phyloP scores from a whole-genome alignment of 2,797 vertebrate species.

The Mergus octosetaceus region DNA sequence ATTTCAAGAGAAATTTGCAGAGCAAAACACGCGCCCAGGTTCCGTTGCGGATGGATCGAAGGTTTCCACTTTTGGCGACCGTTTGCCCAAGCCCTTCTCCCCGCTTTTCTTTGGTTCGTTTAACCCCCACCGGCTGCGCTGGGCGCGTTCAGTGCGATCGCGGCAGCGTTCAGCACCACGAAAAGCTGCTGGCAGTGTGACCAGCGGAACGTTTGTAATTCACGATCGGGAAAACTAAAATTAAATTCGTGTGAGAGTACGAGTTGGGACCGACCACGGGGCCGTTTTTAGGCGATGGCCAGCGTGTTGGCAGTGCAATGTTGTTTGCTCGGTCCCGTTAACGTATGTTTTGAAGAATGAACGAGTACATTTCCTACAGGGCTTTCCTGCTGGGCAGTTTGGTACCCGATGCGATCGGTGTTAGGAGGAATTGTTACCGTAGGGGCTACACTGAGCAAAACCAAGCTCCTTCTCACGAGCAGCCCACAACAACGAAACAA shows the following conservation, averaged over 20 bases:
- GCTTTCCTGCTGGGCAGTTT: not conserved
- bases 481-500: slow-evolving; percentile 39
- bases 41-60: not conserved
- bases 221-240: not conserved
- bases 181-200: not conserved
- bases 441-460: not conserved
- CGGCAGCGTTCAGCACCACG: not conserved
- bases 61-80: not conserved
- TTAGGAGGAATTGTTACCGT: not conserved
- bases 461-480: not conserved
- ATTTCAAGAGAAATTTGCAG: not conserved
- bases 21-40: not conserved
- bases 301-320: accelerated
- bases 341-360: not conserved
- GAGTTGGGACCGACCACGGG: not conserved
- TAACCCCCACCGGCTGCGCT: not conserved
- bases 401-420: not conserved
- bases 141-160: not conserved
- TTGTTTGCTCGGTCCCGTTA: not conserved
- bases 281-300: not conserved
- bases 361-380: not conserved
- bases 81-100: not conserved
- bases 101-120: slow-evolving; percentile 30
- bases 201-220: not conserved
- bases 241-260: not conserved